Evolutionary conservation across 2,113 vertebrate genomes (phyloP).

Genomic region (Promerops cafer): DNA sequence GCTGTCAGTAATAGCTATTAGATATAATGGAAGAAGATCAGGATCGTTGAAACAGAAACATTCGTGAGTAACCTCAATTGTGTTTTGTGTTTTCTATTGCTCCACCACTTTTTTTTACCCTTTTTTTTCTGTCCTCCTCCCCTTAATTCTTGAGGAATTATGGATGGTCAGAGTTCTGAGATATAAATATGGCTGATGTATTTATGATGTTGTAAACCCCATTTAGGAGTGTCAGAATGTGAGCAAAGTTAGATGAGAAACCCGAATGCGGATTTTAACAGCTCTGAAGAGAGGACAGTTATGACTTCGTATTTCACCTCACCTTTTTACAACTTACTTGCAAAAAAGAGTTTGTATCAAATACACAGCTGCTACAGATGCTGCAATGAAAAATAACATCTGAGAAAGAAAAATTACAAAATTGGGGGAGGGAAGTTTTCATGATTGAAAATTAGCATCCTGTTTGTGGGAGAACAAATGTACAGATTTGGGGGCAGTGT

Average conservation of each 20-base stretch:
- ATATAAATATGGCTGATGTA: neutral
- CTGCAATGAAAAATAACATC: neutral
- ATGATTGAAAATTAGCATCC: neutral
- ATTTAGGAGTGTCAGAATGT: neutral
- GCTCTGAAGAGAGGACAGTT: neutral
- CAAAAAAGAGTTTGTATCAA: neutral
- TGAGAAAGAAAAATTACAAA: neutral
- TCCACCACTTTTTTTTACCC: neutral
- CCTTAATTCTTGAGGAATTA: neutral
- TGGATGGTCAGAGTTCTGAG: neutral
- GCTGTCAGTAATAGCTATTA: slow-evolving; percentile 66
- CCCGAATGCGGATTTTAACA: neutral
- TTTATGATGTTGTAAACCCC: neutral
- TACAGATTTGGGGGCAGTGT: neutral
- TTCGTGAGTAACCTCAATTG: slow-evolving; percentile 50
- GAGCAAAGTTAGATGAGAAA: neutral
- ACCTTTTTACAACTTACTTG: neutral
- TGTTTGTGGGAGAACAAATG: neutral
- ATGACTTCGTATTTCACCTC: neutral
- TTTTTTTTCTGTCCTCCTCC: neutral
- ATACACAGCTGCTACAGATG: neutral
- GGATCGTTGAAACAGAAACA: slow-evolving; percentile 53
- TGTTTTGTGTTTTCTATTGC: slow-evolving; percentile 38
- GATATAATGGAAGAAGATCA: slow-evolving; percentile 63
- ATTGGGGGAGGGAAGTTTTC: neutral